These are phyloP conservation scores for Pogonomyrmex californicus DNA, from an alignment of 1,140 invertebrate genomes.

Conservation along the genomic window DNA sequence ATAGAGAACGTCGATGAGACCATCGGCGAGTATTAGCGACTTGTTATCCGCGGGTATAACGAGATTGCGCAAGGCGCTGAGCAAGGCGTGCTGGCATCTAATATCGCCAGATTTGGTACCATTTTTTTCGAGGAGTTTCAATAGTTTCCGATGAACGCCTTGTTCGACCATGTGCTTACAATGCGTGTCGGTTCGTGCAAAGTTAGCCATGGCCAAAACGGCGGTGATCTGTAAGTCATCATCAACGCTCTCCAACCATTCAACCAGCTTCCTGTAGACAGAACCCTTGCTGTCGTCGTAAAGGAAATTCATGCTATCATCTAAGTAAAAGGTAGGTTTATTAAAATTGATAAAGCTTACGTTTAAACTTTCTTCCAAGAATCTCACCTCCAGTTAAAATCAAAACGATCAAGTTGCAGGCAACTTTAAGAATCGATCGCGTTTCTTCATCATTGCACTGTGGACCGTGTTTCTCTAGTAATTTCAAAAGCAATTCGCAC, in stretches of 20 bases:
- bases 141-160: slow-evolving; percentile 92
- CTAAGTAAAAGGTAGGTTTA: slow-evolving; percentile 85
- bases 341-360: background rate
- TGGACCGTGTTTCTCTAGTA: slow-evolving; percentile 91
- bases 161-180: slow-evolving; percentile 94
- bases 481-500: slow-evolving; percentile 91
- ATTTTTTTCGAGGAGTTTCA: slow-evolving; percentile 89
- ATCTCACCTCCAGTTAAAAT: slow-evolving; percentile 93
- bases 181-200: slow-evolving; percentile 94
- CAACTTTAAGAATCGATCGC: slow-evolving; percentile 92
- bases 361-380: slow-evolving; percentile 24
- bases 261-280: slow-evolving; percentile 91
- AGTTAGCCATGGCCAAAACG: slow-evolving; percentile 95
- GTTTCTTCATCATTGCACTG: slow-evolving; percentile 90
- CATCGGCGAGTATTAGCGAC: slow-evolving; percentile 90
- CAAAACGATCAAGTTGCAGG: slow-evolving; percentile 94
- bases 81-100: slow-evolving; percentile 93
- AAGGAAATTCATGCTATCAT: slow-evolving; percentile 94
- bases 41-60: slow-evolving; percentile 94
- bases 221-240: slow-evolving; percentile 93
- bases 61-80: slow-evolving; percentile 94
- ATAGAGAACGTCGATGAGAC: slow-evolving; percentile 91
- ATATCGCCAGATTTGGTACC: slow-evolving; percentile 89
- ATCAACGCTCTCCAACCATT: slow-evolving; percentile 92
- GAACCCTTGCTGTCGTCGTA: slow-evolving; percentile 91